Evolutionary conservation across 2,888 invertebrate genomes (phyloP).

Genomic region (Ypsolopha sequella): DNA sequence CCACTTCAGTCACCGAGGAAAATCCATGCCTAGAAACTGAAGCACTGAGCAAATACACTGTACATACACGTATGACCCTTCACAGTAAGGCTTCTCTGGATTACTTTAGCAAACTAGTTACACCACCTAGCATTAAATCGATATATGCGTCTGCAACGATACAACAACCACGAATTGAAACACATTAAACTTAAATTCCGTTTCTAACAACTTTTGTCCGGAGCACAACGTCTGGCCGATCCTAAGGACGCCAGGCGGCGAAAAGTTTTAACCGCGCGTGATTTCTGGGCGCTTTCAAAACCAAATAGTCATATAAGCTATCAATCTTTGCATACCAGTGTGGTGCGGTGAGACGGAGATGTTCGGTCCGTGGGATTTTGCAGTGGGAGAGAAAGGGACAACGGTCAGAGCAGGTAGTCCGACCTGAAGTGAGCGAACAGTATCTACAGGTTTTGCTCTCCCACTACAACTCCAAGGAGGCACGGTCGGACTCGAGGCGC

Average conservation of each 20-base stretch:
- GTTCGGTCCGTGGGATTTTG: constrained; percentile 26
- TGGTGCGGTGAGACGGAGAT: constrained; percentile 54
- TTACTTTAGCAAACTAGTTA: constrained; percentile 37
- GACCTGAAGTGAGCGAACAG: constrained; percentile 58
- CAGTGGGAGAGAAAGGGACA: constrained; percentile 54
- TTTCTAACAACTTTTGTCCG: constrained; percentile 18
- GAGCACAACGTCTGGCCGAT: constrained; percentile 41
- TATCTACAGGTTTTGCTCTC: constrained; percentile 70
- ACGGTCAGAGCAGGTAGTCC: constrained; percentile 49
- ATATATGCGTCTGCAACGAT: constrained; percentile 40
- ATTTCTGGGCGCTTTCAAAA: constrained; percentile 67
- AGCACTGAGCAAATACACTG: constrained; percentile 22
- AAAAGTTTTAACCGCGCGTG: constrained; percentile 66
- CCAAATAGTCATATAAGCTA: constrained; percentile 70
- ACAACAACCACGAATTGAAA: constrained; percentile 37
- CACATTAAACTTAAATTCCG: constrained; percentile 18
- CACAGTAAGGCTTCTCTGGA: constrained; percentile 44
- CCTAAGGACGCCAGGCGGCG: constrained; percentile 66
- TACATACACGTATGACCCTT: constrained; percentile 25
- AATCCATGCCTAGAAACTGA: constrained; percentile 11
- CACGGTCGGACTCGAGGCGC: constrained; percentile 58
- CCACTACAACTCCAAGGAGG: constrained; percentile 56
- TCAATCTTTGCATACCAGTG: constrained; percentile 72
- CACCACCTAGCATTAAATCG: constrained; percentile 31
- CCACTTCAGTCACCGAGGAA: constrained; percentile 21